These are phyloP conservation scores for Cosmia trapezina DNA, from an alignment of 2,888 invertebrate species.

Conservation along the genomic window DNA sequence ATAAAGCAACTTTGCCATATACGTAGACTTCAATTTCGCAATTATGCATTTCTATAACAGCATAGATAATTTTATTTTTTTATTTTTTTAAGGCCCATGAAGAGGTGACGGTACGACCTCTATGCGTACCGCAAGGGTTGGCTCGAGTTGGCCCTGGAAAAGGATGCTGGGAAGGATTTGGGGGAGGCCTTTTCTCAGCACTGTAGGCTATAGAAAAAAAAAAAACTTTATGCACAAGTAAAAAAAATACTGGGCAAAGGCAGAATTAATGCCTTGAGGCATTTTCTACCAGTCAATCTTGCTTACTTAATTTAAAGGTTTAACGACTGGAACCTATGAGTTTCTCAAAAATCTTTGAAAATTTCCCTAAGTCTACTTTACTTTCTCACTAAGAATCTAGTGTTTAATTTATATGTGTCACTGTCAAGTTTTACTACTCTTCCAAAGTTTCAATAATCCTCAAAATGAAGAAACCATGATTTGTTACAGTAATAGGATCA, in stretches of 20 bases:
- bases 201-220: no score
- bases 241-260: no score
- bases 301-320: not conserved
- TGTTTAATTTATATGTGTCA: slow-evolving; percentile 36
- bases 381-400: slow-evolving; percentile 33
- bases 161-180: no score
- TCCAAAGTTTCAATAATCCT: slow-evolving; percentile 39
- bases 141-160: no score
- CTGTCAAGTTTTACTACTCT: slow-evolving; percentile 41
- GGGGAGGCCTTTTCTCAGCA: no score
- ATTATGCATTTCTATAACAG: not conserved
- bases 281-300: no score
- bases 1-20: not conserved
- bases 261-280: no score
- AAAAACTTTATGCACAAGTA: no score
- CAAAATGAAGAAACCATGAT: slow-evolving; percentile 50
- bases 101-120: no score
- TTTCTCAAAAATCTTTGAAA: slow-evolving; percentile 7
- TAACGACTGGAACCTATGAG: not conserved
- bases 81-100: no score
- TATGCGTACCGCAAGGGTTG: no score
- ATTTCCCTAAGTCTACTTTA: slow-evolving; percentile 32
- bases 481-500: slow-evolving; percentile 66
- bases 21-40: not conserved
- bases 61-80: not conserved